Conservation (phyloP, 2,113 vertebrate genomes). For the Vanacampus margaritifer region DNA sequence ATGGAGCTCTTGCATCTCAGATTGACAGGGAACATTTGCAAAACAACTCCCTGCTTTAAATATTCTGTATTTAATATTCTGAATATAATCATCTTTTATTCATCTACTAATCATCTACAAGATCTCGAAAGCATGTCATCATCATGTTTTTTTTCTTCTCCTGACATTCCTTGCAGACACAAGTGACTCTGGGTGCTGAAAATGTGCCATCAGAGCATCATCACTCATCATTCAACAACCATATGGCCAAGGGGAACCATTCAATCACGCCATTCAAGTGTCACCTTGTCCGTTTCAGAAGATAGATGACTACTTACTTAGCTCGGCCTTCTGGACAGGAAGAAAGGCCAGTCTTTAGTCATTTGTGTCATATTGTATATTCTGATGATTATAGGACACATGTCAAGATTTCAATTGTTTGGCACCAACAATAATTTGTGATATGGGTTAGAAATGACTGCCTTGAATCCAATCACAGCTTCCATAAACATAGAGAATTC, state of each 20-base stretch:
- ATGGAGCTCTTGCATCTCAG: not conserved
- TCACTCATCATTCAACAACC: conserved; percentile 28
- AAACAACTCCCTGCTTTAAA: not conserved
- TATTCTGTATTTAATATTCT: not conserved
- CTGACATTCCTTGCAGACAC: not conserved
- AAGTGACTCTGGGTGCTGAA: conserved; percentile 12
- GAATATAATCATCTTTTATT: not conserved
- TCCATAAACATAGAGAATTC: not conserved
- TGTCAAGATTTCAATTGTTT: conserved; percentile 20
- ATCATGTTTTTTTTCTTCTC: not conserved
- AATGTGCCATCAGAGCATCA: conserved; percentile 8
- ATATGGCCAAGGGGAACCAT: conserved; percentile 18
- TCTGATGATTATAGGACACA: conserved; percentile 14
- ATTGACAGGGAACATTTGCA: not conserved
- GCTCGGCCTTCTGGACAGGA: not conserved
- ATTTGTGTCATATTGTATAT: conserved; percentile 27
- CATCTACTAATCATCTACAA: not conserved
- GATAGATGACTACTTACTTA: conserved; percentile 41
- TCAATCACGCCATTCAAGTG: conserved; percentile 29
- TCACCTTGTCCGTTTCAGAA: conserved; percentile 42
- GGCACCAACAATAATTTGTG: conserved; percentile 15
- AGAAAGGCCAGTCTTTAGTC: conserved; percentile 19
- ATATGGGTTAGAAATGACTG: conserved; percentile 5
- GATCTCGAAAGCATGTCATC: not conserved
- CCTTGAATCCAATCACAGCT: conserved; percentile 1